Conservation (phyloP, 2,888 invertebrate species). For the Spodoptera littoralis region DNA sequence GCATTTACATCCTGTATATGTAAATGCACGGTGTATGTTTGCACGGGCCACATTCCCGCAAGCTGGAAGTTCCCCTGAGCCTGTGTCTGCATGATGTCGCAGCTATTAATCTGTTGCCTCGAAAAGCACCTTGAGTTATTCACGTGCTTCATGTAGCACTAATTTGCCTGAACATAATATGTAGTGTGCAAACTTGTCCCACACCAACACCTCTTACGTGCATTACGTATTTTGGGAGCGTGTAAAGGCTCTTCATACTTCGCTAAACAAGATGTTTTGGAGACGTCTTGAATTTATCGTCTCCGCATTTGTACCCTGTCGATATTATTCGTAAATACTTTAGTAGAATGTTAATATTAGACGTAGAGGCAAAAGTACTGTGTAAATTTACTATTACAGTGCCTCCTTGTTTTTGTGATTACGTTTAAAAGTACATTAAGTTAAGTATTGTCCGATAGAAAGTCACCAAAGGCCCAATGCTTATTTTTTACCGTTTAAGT, state of each 20-base stretch:
- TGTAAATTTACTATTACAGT: no score
- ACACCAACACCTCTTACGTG: conserved; percentile 40
- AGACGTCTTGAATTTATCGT: conserved; percentile 10
- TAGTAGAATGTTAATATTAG: no score
- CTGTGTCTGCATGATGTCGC: conserved; percentile 34
- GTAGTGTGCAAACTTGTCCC: conserved; percentile 22
- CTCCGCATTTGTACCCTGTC: no score
- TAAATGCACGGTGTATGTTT: conserved; percentile 24
- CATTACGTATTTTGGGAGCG: conserved; percentile 27
- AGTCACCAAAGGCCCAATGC: no score
- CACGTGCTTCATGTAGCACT: conserved; percentile 32
- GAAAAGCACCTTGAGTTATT: conserved; percentile 51
- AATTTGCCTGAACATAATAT: conserved; percentile 34
- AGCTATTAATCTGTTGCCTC: conserved; percentile 53
- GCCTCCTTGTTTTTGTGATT: no score
- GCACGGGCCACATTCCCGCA: conserved; percentile 35
- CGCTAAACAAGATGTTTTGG: conserved; percentile 3
- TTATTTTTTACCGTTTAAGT: no score
- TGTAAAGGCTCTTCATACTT: conserved; percentile 12
- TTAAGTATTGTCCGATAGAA: no score
- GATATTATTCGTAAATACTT: no score
- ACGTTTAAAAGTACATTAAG: no score
- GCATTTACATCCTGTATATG: conserved; percentile 27
- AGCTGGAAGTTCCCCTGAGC: conserved; percentile 46
- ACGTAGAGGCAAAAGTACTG: no score